These are phyloP conservation scores for Ennomos erosarius DNA, from an alignment of 2,888 invertebrate genomes.

Conservation along the genomic window DNA sequence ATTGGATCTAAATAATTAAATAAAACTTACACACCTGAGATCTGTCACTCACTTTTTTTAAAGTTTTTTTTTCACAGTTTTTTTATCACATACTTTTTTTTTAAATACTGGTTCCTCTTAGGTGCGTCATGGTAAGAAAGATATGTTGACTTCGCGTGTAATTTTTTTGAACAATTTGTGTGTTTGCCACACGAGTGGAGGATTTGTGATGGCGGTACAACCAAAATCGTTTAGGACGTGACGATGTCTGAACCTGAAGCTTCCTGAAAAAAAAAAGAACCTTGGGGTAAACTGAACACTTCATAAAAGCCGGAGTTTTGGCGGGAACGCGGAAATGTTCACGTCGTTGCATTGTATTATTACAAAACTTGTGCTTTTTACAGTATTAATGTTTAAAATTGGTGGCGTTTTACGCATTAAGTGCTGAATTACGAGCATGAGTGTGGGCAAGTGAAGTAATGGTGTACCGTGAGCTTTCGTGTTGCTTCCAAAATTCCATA, in stretches of 20 bases:
- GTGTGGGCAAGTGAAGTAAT: no score
- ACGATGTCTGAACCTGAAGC: conserved; percentile 72
- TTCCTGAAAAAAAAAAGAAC: conserved; percentile 54
- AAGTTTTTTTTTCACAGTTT: conserved; percentile 74
- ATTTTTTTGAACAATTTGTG: conserved; percentile 39
- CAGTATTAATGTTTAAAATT: no score
- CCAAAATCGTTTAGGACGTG: conserved; percentile 71
- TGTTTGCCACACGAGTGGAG: conserved; percentile 64
- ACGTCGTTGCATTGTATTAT: no score
- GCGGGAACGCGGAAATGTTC: no score
- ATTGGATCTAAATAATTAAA: conserved; percentile 68
- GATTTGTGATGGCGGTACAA: conserved; percentile 57
- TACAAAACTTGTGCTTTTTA: no score
- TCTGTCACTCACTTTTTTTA: conserved; percentile 82
- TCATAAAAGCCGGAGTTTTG: no score
- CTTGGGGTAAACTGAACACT: no score
- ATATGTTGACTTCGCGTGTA: conserved; percentile 42
- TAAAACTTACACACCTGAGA: conserved; percentile 77
- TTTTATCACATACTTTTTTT: conserved; percentile 75
- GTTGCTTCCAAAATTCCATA: no score
- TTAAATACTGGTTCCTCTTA: conserved; percentile 62
- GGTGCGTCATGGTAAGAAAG: conserved; percentile 52
- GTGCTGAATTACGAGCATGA: no score
- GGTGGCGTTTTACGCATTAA: no score
- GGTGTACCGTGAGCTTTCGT: no score